Conservation (phyloP, 30 jellyfish, hydroid and myxozoan genomes). For the Aurelia sp. region DNA sequence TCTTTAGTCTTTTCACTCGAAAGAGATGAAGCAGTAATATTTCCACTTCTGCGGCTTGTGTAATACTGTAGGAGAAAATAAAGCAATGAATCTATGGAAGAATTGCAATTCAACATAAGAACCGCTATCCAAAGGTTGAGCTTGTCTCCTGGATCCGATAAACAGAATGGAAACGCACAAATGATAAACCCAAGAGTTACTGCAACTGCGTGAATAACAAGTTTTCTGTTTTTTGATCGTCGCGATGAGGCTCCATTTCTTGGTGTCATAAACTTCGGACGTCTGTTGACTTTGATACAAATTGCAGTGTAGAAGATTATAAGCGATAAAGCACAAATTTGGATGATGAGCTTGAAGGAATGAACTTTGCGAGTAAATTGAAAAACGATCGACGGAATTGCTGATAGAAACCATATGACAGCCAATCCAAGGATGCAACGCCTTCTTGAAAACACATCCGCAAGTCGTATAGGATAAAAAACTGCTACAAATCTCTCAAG, state of each 20-base stretch:
- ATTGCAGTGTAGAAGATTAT: slow-evolving; percentile 8
- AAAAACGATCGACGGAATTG: not conserved
- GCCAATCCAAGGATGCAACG: not conserved
- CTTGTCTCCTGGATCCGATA: not conserved
- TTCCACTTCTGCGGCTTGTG: too few species aligned
- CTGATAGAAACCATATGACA: slow-evolving; percentile 11
- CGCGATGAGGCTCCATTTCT: slow-evolving; percentile 1
- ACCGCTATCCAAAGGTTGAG: too few species aligned
- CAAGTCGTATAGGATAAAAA: slow-evolving; percentile 17
- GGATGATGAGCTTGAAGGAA: not conserved
- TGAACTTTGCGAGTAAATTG: too few species aligned
- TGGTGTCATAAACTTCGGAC: not conserved
- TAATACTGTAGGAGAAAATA: too few species aligned
- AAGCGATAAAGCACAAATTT: not conserved
- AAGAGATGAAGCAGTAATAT: too few species aligned
- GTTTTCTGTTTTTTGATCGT: not conserved
- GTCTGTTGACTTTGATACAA: slow-evolving; percentile 10
- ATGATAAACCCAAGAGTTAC: slow-evolving; percentile 17
- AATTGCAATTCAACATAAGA: too few species aligned
- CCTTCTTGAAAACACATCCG: slow-evolving; percentile 5
- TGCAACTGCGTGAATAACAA: not conserved
- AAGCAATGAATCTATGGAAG: too few species aligned
- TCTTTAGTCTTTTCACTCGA: too few species aligned
- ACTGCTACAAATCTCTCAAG: slow-evolving; percentile 39
- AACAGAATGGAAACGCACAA: slow-evolving; percentile 1